Evolutionary conservation across 1,140 invertebrate species (phyloP).

Genomic region (Macrocentrus cingulum): DNA sequence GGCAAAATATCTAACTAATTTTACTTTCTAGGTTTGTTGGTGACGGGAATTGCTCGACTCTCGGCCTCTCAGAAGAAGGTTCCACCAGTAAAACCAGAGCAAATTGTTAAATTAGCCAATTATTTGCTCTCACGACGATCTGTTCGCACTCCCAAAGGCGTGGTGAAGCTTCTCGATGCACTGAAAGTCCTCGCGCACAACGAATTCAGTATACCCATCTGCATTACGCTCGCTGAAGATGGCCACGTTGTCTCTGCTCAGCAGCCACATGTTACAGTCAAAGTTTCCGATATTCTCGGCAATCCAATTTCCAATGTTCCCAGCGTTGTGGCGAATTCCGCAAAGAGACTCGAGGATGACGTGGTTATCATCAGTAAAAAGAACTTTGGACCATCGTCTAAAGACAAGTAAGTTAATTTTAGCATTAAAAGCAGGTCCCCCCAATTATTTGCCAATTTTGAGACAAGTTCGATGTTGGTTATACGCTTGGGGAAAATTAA

Average conservation of each 20-base stretch:
- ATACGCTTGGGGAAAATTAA: conserved; percentile 55
- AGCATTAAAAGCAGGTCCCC: conserved; percentile 18
- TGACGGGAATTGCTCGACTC: conserved; percentile 75
- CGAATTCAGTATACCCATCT: conserved; percentile 70
- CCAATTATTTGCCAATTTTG: conserved; percentile 53
- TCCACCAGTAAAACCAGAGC: conserved; percentile 72
- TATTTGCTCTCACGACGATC: conserved; percentile 89
- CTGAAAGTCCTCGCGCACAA: conserved; percentile 71
- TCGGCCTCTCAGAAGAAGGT: conserved; percentile 70
- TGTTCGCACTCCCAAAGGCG: conserved; percentile 83
- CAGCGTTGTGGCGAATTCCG: conserved; percentile 74
- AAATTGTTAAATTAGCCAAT: conserved; percentile 87
- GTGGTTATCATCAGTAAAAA: conserved; percentile 75
- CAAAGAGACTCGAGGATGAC: conserved; percentile 72
- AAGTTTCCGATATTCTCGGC: conserved; percentile 85
- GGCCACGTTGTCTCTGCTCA: conserved; percentile 71
- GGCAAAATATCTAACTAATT: conserved; percentile 1
- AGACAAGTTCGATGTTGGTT: conserved; percentile 40
- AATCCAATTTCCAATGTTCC: conserved; percentile 64
- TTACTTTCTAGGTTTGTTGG: conserved; percentile 62
- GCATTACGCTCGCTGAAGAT: conserved; percentile 75
- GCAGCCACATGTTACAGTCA: conserved; percentile 72
- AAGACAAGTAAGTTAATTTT: conserved; percentile 61
- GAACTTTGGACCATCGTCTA: conserved; percentile 58
- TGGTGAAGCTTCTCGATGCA: conserved; percentile 76